Conservation (phyloP, 2,113 vertebrate species). For the Siniperca chuatsi region DNA sequence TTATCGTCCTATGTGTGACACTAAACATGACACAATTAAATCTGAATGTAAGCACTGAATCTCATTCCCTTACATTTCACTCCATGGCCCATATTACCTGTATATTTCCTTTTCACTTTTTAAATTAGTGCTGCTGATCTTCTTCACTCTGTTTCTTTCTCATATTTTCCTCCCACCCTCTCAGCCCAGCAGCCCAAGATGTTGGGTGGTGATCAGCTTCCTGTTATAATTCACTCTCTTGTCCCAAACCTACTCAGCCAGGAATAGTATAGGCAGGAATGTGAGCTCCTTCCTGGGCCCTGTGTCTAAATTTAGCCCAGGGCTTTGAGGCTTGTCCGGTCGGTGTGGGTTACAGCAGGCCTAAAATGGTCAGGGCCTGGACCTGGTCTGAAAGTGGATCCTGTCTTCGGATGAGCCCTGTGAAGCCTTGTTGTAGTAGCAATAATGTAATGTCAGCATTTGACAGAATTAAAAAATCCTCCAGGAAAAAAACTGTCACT, state of each 20-base stretch:
- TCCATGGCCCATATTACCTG: too few relatives aligned
- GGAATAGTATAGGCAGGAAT: conserved; percentile 77
- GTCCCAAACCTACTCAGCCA: conserved; percentile 57
- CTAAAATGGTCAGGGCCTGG: conserved; percentile 76
- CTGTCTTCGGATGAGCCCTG: conserved; percentile 38
- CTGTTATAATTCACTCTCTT: conserved; percentile 59
- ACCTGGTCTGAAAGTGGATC: conserved; percentile 59
- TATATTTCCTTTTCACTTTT: not conserved
- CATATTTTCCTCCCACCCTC: not conserved
- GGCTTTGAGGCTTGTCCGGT: conserved; percentile 64
- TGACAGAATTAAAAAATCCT: not conserved
- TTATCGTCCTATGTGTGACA: too few relatives aligned
- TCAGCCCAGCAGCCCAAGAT: conserved; percentile 8
- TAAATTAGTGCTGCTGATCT: not conserved
- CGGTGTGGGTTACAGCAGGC: conserved; percentile 75
- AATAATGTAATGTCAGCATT: conserved; percentile 3
- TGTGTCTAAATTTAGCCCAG: conserved; percentile 80
- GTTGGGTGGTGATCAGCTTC: conserved; percentile 37
- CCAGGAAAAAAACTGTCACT: not conserved
- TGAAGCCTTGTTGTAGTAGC: conserved; percentile 28
- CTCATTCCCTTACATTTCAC: not conserved
- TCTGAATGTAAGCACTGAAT: not conserved
- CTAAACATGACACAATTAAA: not conserved
- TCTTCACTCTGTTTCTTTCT: not conserved
- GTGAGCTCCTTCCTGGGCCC: conserved; percentile 55